Evolutionary conservation across 1,140 invertebrate species (phyloP), one percentile per base, ranked within the genome.

Genomic region (Trissolcus basalis): DNA sequence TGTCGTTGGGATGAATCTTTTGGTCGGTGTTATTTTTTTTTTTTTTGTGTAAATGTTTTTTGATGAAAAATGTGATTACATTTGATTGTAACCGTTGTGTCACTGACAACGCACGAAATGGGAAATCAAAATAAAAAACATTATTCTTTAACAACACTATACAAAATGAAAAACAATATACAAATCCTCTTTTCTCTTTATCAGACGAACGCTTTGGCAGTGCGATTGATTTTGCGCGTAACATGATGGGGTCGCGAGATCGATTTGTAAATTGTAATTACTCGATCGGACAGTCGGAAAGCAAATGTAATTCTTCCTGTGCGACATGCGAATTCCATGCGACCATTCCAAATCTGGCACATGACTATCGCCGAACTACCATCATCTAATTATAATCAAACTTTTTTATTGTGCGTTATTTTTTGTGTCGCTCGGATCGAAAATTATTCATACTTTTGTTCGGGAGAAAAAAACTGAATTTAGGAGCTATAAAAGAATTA

Each of bases 221-320:
- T 12, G 43, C 64, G 59, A 77, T 77, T 73, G 69, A 77, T 77
- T 77, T 77, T 69, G 39, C 44, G 45, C 59, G 44, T 27, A 27
- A 53, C 69, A 49, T 64, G 64, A 48, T 63, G 53, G 75, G 75
- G 58, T 68, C 59, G 58, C 51, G 53, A 53, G 69, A 72, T 72
- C 69, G 75, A 77, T 69, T 77, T 77, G 69, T 73, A 77, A 77
- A 77, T 77, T 73, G 68, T 72, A 77, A 77, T 77, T 77, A 72
- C 74, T 68, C 19, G 43, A 51, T 59, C 64, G 47, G 71, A 72
- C 53, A 71, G 63, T 63, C 59, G 59, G 58, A 72, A 72, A 77
- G 63, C 74, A 72, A 77, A 77, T 78, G 75, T 78, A 73, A 78
- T 78, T 78, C 75, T 73, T 73, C 60, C 64, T 27, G 43, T 55